These are phyloP conservation scores for Pteronotus mesoamericanus DNA, from an alignment of 2,797 vertebrate species.

Conservation along the genomic window DNA sequence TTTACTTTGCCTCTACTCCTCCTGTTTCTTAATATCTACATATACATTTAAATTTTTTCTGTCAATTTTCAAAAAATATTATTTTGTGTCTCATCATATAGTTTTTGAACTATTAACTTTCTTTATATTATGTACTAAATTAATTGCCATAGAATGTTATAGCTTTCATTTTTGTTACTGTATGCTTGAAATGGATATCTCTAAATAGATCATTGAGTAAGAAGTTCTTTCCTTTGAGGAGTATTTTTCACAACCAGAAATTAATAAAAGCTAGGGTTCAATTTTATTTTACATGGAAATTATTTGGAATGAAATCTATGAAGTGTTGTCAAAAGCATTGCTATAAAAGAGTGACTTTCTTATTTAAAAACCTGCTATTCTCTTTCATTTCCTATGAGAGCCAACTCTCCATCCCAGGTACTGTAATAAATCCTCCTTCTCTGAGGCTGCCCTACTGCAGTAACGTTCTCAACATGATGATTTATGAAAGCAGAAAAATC, in stretches of 20 bases:
- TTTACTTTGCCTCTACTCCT: neutral
- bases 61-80: neutral
- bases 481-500: neutral
- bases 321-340: constrained; percentile 25
- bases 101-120: constrained; percentile 35
- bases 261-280: constrained; percentile 45
- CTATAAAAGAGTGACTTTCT: neutral
- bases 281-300: constrained; percentile 56
- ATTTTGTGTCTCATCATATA: neutral
- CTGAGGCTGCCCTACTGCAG: neutral
- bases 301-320: constrained; percentile 47
- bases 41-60: neutral
- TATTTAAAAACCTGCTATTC: constrained; percentile 1
- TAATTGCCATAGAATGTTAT: neutral
- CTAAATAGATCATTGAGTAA: constrained; percentile 27
- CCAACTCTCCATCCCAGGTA: neutral
- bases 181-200: constrained; percentile 19
- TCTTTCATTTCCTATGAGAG: neutral
- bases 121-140: neutral
- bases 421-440: neutral
- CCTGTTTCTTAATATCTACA: neutral
- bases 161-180: constrained; percentile 8
- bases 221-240: constrained; percentile 44
- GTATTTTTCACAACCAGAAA: constrained; percentile 19
- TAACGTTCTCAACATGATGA: neutral